phyloP scores from a whole-genome alignment of 2,888 invertebrate genomes.

The Bombylius discolor region DNA sequence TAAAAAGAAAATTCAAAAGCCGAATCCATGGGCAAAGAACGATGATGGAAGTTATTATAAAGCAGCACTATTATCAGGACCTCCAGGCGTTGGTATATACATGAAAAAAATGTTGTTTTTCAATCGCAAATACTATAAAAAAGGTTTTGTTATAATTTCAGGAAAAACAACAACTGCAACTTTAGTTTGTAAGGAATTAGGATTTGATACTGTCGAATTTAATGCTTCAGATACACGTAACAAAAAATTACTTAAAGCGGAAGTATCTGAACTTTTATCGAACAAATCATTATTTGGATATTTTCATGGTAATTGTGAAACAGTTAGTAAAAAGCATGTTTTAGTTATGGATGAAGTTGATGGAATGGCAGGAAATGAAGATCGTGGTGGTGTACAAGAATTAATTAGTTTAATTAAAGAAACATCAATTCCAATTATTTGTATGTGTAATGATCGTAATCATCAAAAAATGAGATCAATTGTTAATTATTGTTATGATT shows the following conservation, averaged over 20 bases:
- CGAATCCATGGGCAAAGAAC: slow-evolving; percentile 66
- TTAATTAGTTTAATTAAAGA: slow-evolving; percentile 82
- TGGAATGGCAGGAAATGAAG: slow-evolving; percentile 99
- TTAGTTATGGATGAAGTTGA: slow-evolving; percentile 99
- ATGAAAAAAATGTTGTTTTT: background rate
- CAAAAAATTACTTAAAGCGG: slow-evolving; percentile 71
- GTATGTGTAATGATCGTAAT: slow-evolving; percentile 96
- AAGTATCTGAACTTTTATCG: slow-evolving; percentile 67
- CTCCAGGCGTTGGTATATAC: slow-evolving; percentile 79
- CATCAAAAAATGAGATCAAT: slow-evolving; percentile 87
- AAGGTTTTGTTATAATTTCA: slow-evolving; percentile 3
- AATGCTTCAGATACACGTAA: slow-evolving; percentile 96
- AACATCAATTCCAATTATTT: slow-evolving; percentile 77
- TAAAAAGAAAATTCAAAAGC: slow-evolving; percentile 47
- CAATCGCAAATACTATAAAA: background rate
- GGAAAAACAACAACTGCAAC: slow-evolving; percentile 78
- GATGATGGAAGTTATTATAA: slow-evolving; percentile 81
- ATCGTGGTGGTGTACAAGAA: slow-evolving; percentile 93
- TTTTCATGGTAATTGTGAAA: slow-evolving; percentile 45
- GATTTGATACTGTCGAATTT: slow-evolving; percentile 82
- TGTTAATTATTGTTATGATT: slow-evolving; percentile 86
- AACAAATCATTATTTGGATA: slow-evolving; percentile 62
- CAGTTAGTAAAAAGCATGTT: slow-evolving; percentile 64
- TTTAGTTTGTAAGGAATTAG: slow-evolving; percentile 77
- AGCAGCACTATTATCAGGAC: slow-evolving; percentile 87